Evolutionary conservation across 2,888 invertebrate genomes (phyloP), one percentile per base, ranked within the genome.

Genomic region (Serripes groenlandicus): DNA sequence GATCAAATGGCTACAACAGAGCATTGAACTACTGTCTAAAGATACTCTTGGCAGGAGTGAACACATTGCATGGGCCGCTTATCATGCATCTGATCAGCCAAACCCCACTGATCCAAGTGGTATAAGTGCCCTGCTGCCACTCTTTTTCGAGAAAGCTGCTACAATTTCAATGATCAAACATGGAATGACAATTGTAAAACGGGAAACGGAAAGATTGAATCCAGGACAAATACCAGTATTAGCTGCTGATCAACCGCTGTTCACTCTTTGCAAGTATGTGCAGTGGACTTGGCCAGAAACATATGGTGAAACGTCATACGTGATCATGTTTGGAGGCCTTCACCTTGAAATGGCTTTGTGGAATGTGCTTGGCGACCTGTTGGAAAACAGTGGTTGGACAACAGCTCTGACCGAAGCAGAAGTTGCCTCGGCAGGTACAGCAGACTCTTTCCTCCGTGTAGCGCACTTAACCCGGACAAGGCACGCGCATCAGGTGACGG

Each of bases 271-370:
- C 23, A 93, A 92, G 52, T 83, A 89, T 34, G 83, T 91, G 0
- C 92, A 93, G 80, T 92, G 91, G 91, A 64, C 78, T 5, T 91
- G 85, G 81, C 91, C 90, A 21, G 81, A 91, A 1, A 23, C 37
- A 21, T 86, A 87, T 80, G 91, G 91, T 5, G 91, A 92, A 72
- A 79, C 89, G 11, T 81, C 83, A 32, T 81, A 87, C 69, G 81
- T 92, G 15, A 78, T 92, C 3, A 88, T 92, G 87, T 81, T 93
- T 64, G 92, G 91, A 11, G 92, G 92, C 30, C 80, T 93, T 49
- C 92, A 93, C 75, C 91, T 89, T 68, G 92, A 92, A 70, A 90
- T 91, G 86, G 90, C 91, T 18, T 78, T 85, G n/a, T 74, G 91
- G 76, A 89, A 83, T 64, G 76, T 87, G 4, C 37, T 92, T 23